Evolutionary conservation across 2,797 vertebrate genomes (phyloP).

Genomic region (Acropternis orthonyx): DNA sequence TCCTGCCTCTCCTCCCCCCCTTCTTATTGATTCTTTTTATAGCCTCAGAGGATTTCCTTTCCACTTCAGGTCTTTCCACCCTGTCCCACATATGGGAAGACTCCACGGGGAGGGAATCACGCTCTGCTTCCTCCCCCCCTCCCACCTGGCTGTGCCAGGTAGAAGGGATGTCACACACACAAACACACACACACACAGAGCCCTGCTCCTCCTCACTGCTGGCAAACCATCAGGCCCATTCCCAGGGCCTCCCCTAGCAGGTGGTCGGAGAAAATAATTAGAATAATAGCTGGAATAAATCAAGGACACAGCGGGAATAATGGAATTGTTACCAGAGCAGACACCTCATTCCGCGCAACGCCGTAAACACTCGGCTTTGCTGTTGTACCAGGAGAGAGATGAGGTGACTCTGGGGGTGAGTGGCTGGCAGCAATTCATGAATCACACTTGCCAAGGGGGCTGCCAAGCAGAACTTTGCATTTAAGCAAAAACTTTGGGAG

Average conservation of each 20-base stretch:
- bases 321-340: conserved; percentile 37
- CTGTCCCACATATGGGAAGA: neutral
- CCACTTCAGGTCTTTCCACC: neutral
- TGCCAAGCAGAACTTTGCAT: neutral
- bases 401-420: conserved; percentile 21
- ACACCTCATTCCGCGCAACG: conserved; percentile 46
- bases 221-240: neutral
- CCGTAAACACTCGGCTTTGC: neutral
- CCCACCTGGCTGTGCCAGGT: neutral
- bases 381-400: neutral
- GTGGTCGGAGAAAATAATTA: conserved; percentile 64
- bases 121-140: neutral
- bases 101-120: neutral
- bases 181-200: neutral
- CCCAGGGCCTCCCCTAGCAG: neutral
- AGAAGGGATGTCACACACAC: neutral
- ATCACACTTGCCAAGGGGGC: neutral
- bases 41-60: neutral
- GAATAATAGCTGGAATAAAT: conserved; percentile 65
- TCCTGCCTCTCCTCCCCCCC: neutral
- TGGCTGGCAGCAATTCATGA: conserved; percentile 4
- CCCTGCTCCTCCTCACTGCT: neutral
- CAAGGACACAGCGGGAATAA: conserved; percentile 61
- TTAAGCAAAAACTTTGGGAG: neutral
- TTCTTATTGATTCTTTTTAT: neutral